These are phyloP conservation scores for Eremobia ochroleuca DNA, from an alignment of 2,888 invertebrate genomes.

Conservation along the genomic window DNA sequence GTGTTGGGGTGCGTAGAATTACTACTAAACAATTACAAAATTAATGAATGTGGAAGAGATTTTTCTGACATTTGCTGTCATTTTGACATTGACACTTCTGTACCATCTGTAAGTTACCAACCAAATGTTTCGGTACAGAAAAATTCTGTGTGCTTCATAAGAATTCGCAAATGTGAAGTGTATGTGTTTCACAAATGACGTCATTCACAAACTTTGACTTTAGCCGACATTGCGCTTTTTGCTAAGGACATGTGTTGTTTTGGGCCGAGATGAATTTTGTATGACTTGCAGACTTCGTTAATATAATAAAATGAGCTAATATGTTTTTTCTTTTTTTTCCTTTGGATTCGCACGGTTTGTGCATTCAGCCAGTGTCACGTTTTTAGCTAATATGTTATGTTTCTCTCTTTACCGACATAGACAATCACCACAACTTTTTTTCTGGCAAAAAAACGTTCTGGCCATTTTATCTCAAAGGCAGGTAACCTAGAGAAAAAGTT, in stretches of 20 bases:
- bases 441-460: too few relatives aligned
- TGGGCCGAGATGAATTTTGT: not conserved
- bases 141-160: not conserved
- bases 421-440: not conserved
- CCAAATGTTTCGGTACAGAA: not conserved
- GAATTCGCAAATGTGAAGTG: not conserved
- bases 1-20: not conserved
- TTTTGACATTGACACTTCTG: slow-evolving; percentile 20
- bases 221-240: slow-evolving; percentile 23
- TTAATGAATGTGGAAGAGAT: too few relatives aligned
- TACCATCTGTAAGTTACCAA: slow-evolving; percentile 11
- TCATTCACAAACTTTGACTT: slow-evolving; percentile 17
- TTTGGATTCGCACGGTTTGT: too few relatives aligned
- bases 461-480: too few relatives aligned
- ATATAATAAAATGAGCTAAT: not conserved
- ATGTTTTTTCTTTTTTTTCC: too few relatives aligned
- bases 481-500: too few relatives aligned
- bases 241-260: not conserved
- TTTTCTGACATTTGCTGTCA: slow-evolving; percentile 1
- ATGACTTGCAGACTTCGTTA: not conserved
- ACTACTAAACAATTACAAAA: not conserved
- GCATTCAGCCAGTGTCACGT: too few relatives aligned
- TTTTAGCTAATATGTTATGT: not conserved
- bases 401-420: not conserved
- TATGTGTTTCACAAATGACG: not conserved